Evolutionary conservation across 2,113 vertebrate genomes (phyloP), one percentile per base, ranked within the genome.

Genomic region (Oreotrochilus melanogaster): DNA sequence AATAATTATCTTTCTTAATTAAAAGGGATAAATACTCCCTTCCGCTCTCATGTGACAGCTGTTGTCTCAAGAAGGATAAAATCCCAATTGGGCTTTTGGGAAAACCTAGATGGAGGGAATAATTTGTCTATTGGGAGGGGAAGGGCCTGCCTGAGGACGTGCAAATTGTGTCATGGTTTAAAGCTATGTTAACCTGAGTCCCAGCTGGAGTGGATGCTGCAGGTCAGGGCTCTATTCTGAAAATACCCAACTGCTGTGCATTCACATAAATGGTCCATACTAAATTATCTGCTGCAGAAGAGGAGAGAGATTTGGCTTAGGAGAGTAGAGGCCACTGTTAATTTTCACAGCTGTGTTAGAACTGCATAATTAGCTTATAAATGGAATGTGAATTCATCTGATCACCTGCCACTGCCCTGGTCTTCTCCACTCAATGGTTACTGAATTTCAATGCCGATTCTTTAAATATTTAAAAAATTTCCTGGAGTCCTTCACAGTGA

Each of bases 1-100:
- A 96, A 95, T 60, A 89, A 69, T 88, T 90, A 51, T 92, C 65
- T 96, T 79, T 91, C 48, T 96, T 93, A 96, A 95, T 92, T 94
- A 83, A 93, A 92, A 90, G 39, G n/a, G 39, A 86, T 90, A 95
- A 95, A 95, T 93, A 97, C 92, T 88, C 94, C 51, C 39, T 81
- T 93, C 39, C 67, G 95, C 88, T 93, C 90, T 88, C 43, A 80
- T 94, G 64, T 88, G 95, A 71, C 92, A 90, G 72, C 78, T 95
- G 88, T 92, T 91, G 51, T 83, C 60, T 67, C 90, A 92, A 90
- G 78, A 53, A 80, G 67, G 33, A 64, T 61, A 67, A 90, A 95
- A 93, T 94, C 72, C 64, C 56, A 19, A 35, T 4, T 90, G 72
- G 65, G 56, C 47, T 95, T 94, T 80, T 88, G 85, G 78, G 72